Conservation (phyloP, 92 coral and sea anemone species). For the Phenganax stokvisi region DNA sequence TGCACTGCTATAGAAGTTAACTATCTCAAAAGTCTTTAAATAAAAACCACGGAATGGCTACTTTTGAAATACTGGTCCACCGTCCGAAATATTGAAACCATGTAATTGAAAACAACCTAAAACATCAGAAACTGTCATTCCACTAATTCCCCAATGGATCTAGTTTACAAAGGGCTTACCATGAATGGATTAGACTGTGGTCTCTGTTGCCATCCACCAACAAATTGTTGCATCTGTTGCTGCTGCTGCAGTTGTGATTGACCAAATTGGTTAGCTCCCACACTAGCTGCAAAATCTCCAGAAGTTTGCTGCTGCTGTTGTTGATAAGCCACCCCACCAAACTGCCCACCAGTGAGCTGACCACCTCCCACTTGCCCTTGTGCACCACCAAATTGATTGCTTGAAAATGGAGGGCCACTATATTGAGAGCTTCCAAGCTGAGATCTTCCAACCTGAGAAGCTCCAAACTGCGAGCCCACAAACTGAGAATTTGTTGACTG, state of each 20-base stretch:
- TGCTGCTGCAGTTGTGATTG: conserved; percentile 71
- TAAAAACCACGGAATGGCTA: too few relatives aligned
- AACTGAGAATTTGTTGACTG: conserved; percentile 18
- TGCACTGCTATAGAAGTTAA: too few relatives aligned
- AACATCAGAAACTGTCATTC: too few relatives aligned
- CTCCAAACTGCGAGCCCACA: conserved; percentile 18
- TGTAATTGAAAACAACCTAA: too few relatives aligned
- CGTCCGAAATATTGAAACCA: too few relatives aligned
- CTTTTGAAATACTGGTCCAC: too few relatives aligned
- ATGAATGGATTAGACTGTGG: conserved; percentile 89
- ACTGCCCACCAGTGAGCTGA: conserved; percentile 10
- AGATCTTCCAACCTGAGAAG: conserved; percentile 8
- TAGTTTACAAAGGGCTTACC: conserved; percentile 50
- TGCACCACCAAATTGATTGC: conserved; percentile 41
- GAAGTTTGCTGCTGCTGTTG: conserved; percentile 47
- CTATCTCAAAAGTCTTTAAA: too few relatives aligned
- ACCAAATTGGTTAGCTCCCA: conserved; percentile 63
- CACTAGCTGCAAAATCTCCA: conserved; percentile 49
- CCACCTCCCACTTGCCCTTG: conserved; percentile 51
- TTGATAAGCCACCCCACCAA: conserved; percentile 12
- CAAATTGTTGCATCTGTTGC: conserved; percentile 62
- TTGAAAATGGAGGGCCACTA: conserved; percentile 48
- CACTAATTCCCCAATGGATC: too few relatives aligned
- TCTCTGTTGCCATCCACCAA: conserved; percentile 86
- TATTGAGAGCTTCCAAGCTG: conserved; percentile 19